Conservation (phyloP, 1,140 invertebrate species). For the Oryctes rhinoceros region DNA sequence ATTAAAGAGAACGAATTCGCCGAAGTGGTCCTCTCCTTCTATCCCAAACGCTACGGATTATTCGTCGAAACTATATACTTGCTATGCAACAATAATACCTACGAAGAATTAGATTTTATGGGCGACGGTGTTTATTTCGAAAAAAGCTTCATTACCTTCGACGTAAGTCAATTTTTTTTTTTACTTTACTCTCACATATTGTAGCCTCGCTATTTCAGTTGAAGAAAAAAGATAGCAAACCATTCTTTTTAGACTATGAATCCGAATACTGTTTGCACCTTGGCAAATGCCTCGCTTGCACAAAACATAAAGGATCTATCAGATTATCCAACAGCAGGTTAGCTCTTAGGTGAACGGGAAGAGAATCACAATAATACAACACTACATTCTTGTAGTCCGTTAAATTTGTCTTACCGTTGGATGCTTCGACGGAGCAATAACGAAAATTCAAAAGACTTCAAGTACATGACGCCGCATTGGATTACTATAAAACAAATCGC, state of each 20-base stretch:
- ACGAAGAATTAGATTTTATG: conserved; percentile 49
- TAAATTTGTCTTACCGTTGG: conserved; percentile 40
- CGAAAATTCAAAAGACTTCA: conserved; percentile 20
- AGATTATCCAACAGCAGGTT: conserved; percentile 12
- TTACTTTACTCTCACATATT: not conserved
- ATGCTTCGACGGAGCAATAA: conserved; percentile 3
- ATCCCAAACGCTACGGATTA: conserved; percentile 46
- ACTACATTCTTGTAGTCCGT: not conserved
- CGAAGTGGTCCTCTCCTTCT: conserved; percentile 49
- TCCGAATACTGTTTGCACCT: conserved; percentile 38
- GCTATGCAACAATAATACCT: conserved; percentile 52
- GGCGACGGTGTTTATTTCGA: conserved; percentile 51
- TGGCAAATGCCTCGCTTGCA: conserved; percentile 19
- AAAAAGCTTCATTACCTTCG: conserved; percentile 45
- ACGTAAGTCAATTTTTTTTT: conserved; percentile 38
- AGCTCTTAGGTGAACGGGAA: not conserved
- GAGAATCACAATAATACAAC: not conserved
- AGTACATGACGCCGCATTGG: conserved; percentile 44
- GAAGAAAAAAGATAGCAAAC: conserved; percentile 29
- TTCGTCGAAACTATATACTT: conserved; percentile 47
- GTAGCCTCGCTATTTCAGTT: not conserved
- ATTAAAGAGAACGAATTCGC: conserved; percentile 48
- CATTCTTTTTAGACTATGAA: conserved; percentile 30
- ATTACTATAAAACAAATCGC: conserved; percentile 33
- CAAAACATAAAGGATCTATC: not conserved